Evolutionary conservation across 1,140 invertebrate species (phyloP).

Genomic region (Apocrypta bakeri): DNA sequence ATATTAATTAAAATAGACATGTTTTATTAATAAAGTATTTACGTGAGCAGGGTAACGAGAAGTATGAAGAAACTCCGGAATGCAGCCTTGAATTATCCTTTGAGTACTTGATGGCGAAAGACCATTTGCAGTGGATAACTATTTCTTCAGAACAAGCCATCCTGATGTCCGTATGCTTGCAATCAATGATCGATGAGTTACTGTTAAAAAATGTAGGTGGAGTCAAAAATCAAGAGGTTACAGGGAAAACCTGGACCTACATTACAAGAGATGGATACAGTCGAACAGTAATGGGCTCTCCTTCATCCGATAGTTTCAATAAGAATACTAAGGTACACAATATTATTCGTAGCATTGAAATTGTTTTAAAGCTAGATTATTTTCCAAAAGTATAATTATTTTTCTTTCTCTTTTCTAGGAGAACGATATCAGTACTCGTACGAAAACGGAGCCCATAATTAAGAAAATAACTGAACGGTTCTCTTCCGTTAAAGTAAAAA

Average conservation of each 20-base stretch:
- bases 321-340: slow-evolving; percentile 56
- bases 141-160: slow-evolving; percentile 93
- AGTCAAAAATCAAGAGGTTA: slow-evolving; percentile 62
- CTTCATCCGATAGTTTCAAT: slow-evolving; percentile 59
- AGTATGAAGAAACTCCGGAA: slow-evolving; percentile 62
- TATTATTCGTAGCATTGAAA: neutral
- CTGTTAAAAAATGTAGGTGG: slow-evolving; percentile 85
- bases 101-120: slow-evolving; percentile 95
- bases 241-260: slow-evolving; percentile 73
- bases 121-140: slow-evolving; percentile 94
- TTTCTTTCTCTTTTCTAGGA: slow-evolving; percentile 41
- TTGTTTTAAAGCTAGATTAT: neutral
- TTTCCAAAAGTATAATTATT: slow-evolving; percentile 3
- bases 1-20: neutral
- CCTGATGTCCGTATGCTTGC: slow-evolving; percentile 94
- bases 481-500: slow-evolving; percentile 66
- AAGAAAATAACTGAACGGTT: slow-evolving; percentile 72
- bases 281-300: slow-evolving; percentile 63
- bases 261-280: slow-evolving; percentile 76
- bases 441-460: slow-evolving; percentile 70
- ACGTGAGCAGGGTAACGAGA: slow-evolving; percentile 60
- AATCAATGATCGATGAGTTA: slow-evolving; percentile 96
- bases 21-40: neutral
- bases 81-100: slow-evolving; percentile 89
- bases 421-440: slow-evolving; percentile 50